Evolutionary conservation across 2,113 vertebrate species (phyloP), one percentile per base, ranked within the genome.

Genomic region (Pogonocichla stellata): DNA sequence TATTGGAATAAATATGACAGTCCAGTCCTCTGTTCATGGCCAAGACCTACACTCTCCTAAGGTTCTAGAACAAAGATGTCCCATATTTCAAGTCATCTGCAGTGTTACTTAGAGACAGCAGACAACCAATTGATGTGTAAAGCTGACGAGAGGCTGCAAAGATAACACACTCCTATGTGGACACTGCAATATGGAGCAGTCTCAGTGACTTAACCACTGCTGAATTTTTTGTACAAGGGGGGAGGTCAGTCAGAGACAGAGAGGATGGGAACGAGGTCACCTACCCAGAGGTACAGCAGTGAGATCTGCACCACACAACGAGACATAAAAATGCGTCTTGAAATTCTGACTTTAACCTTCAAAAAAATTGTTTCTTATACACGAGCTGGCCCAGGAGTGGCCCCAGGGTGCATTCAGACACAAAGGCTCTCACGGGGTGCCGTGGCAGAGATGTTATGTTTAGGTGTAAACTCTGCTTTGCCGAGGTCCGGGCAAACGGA

Each of bases 291-390:
- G 87, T 82, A 45, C 5, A 19, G 36, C 66, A 77, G 10, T 19
- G 18, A 80, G 20, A 60, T 64, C 86, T 88, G 57, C 19, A 56
- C 40, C 22, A 28, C 48, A 57, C 25, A 40, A 78, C 34, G n/a
- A 83, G n/a, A 56, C 40, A 67, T 4, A 23, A 84, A 92, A 88
- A 69, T 38, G 16, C 14, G 45, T 73, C 40, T 80, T 74, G 71
- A 94, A 94, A 83, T 80, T 53, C 88, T 88, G 75, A 67, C 60
- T 93, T 84, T 34, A 92, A 69, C 60, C 67, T 92, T 93, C 67
- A 80, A 86, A 95, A 86, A 72, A 94, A 38, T 40, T 57, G 14
- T 74, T 83, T 78, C 38, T 86, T 51, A 57, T 5, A 26, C 18
- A 42, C 43, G 5, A 71, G 6, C 33, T 54, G 38, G 60, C 56